Evolutionary conservation across 2,888 invertebrate species (phyloP).

Genomic region (Panopea generosa): DNA sequence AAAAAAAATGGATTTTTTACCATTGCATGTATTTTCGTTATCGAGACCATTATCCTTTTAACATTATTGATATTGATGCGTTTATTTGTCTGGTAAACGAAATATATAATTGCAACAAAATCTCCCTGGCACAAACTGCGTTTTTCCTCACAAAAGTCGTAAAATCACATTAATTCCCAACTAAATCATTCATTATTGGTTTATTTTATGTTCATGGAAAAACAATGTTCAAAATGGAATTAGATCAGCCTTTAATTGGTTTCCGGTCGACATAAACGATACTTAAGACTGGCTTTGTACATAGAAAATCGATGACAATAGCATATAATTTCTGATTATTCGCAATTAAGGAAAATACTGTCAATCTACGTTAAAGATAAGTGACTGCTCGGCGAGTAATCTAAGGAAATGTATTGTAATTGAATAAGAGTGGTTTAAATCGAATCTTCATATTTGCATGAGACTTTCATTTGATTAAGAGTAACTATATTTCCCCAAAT

Average conservation of each 20-base stretch:
- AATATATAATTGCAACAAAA: no score
- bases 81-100: no score
- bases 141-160: slow-evolving; percentile 44
- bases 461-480: slow-evolving; percentile 57
- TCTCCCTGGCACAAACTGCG: no score
- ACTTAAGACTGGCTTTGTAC: slow-evolving; percentile 14
- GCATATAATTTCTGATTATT: slow-evolving; percentile 58
- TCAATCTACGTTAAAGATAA: slow-evolving; percentile 48
- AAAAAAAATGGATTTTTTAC: no score
- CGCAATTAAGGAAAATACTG: slow-evolving; percentile 49
- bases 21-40: no score
- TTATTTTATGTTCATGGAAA: slow-evolving; percentile 16
- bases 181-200: slow-evolving; percentile 44
- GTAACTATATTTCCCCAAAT: slow-evolving; percentile 44
- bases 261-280: slow-evolving; percentile 27
- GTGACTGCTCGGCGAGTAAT: slow-evolving; percentile 49
- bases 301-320: slow-evolving; percentile 39
- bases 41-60: no score
- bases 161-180: slow-evolving; percentile 56
- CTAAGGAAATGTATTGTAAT: slow-evolving; percentile 44
- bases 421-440: slow-evolving; percentile 57
- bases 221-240: slow-evolving; percentile 14
- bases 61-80: no score
- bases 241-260: slow-evolving; percentile 23
- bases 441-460: slow-evolving; percentile 61